Evolutionary conservation across 2,797 vertebrate species (phyloP), one percentile per base, ranked within the genome.

Genomic region (Sphaeramia orbicularis): DNA sequence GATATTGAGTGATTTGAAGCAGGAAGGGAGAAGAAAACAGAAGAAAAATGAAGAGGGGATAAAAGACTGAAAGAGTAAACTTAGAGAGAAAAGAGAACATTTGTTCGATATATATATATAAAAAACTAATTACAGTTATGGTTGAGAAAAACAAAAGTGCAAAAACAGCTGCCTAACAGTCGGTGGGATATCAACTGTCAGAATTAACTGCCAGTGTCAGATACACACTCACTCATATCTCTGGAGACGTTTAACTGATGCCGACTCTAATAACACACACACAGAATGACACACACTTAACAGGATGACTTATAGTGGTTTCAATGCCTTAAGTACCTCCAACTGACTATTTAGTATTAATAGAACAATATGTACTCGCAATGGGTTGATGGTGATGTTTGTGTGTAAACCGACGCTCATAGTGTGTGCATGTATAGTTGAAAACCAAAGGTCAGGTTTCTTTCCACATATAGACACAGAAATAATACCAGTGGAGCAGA

Each of bases 131-230:
- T 49, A 24, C 63, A 73, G 76, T 73, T 65, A 71, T 55, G 68
- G 70, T 54, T 80, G 69, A 85, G 55, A 70, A 83, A 86, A 86
- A 84, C 72, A 85, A 85, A 80, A 72, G 42, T 56, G 70, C 24
- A 78, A 68, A 87, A 86, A 76, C 89, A 92, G 84, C 88, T 91
- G 90, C 81, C 64, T 51, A 85, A 89, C 85, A 90, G 84, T 87
- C 72, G 37, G 74, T 9, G 79, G 81, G 74, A 80, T 85, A 87
- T 90, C 90, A 91, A 90, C 90, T 89, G 89, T 83, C 89, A 91
- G 74, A 87, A 85, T 78, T 79, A 91, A 91, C 90, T 85, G 88
- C 81, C 90, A 91, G 68, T 76, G 80, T 86, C 86, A 79, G 82
- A 85, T 75, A 70, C 74, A 64, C 80, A 3, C 66, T 57, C 45